Base-by-base conservation (phyloP, 1,140 invertebrate genomes). In the Megalonaias nervosa region DNA sequence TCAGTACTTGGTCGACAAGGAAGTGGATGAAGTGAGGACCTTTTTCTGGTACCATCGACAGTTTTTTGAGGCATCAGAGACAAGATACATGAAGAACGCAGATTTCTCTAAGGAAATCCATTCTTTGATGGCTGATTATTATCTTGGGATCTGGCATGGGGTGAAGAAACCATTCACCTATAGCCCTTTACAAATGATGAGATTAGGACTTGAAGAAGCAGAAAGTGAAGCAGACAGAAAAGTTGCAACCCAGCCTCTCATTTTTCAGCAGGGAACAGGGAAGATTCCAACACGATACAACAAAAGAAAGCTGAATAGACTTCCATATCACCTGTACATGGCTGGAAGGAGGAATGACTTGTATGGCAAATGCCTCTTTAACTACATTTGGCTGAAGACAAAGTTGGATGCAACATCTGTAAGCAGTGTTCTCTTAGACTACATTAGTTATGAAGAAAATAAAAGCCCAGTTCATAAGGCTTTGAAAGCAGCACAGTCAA, bases 61-160 rank as follows among this genome's bases (percentile, higher is more conserved):
- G 74, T 87, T 90, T 64, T 77, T 79, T 14, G 77, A 86, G 57
- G 81, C 82, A 15, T 97, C 82, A 12, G 69, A 94, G 66, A 96
- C 98, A 89, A 91, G 97, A 66, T 99, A 99, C 90, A 97, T 99
- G 88, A 97, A 96, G 88, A 97, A 98, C 87, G 95, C 96, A 93
- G 96, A 97, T 86, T 95, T 97, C 94, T 95, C 96, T 0, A 94
- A 95, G 86, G 98, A 98, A 89, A 98, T 99, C 89, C 97, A 99
- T 89, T 98, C 97, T 1, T 95, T 95, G 91, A 97, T 99, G 81
- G 97, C 97, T 9, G 97, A 99, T 91, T 99, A 98, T 89, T 99
- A 97, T 89, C 90, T 98, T 16, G 97, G 97, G 11, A 97, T 96
- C 77, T 98, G 97, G 97, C 96, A 84, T 38, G 97, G 97, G 70